A percentile compares a stretch with the other conserved stretches of the same genome.
phyloP scores from a whole-genome alignment of 2,888 invertebrate genomes.

The Oscheius sp. region DNA sequence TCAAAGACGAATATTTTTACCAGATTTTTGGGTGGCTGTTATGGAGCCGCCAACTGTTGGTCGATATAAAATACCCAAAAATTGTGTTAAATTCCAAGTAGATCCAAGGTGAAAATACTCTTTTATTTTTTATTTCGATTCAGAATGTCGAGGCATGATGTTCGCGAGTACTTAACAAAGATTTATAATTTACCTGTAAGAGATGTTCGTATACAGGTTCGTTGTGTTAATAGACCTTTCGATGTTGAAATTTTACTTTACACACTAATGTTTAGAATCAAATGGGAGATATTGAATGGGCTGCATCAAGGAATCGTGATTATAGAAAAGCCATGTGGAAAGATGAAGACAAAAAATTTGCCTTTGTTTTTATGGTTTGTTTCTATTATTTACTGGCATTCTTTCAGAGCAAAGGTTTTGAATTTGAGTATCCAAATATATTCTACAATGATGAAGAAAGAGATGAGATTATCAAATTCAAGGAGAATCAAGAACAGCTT shows the following conservation, averaged over 20 bases:
- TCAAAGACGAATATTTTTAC: slow-evolving; percentile 89
- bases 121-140: too few relatives aligned
- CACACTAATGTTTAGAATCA: slow-evolving; percentile 51
- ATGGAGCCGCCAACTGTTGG: slow-evolving; percentile 77
- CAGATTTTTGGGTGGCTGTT: slow-evolving; percentile 96
- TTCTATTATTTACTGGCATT: background rate
- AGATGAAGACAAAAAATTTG: slow-evolving; percentile 68
- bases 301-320: slow-evolving; percentile 45
- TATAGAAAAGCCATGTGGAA: slow-evolving; percentile 67
- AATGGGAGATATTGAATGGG: slow-evolving; percentile 66
- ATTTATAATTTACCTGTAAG: slow-evolving; percentile 87
- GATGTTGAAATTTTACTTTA: slow-evolving; percentile 9
- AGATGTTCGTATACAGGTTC: slow-evolving; percentile 79
- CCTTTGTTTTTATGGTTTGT: slow-evolving; percentile 66
- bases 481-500: slow-evolving; percentile 46
- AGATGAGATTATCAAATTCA: slow-evolving; percentile 34
- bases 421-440: slow-evolving; percentile 53
- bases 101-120: slow-evolving; percentile 78
- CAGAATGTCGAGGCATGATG: slow-evolving; percentile 85
- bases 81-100: slow-evolving; percentile 85
- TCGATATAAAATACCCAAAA: slow-evolving; percentile 77
- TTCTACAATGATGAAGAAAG: slow-evolving; percentile 48
- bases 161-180: slow-evolving; percentile 91
- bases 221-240: slow-evolving; percentile 26
- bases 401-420: slow-evolving; percentile 44